Base-by-base conservation (phyloP, 2,888 invertebrate genomes). In the Linyphia triangularis region DNA sequence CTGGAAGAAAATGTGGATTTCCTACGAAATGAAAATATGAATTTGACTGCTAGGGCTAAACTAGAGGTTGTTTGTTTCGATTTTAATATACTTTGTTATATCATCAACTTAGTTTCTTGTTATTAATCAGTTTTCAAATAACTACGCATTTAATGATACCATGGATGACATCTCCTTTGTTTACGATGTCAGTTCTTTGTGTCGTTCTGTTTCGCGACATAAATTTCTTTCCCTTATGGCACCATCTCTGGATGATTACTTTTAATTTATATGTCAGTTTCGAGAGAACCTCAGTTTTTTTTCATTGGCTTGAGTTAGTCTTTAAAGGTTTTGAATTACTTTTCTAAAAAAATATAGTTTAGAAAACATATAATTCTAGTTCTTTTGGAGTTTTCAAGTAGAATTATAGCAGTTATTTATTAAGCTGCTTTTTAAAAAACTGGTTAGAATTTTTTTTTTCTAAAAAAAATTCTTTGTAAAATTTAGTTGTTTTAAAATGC, bases 91-190 rank as follows among this genome's bases (percentile, higher is more conserved):
- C 4, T 57, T 65, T n/a, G 22, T 26, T 43, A 33, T 40, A 19
- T 9, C 22, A 65, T 16, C 24, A 75, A 43, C 40, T 83, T 28
- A 10, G n/a, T 33, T 63, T 28, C 7, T 22, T 22, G 10, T n/a
- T 40, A 19, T 72, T 75, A 33, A 61, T 77, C 19, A 19, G 26
- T 67, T 67, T 79, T 51, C 19, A 26, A 26, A 70, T 69, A 81
- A 79, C 72, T 85, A 79, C 85, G 85, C 85, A 85, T 72, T 78
- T 28, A 78, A 61, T 19, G 43, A 43, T 22, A 43, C 30, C 26
- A 30, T 69, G 72, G n/a, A 79, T 79, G 78, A 85, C 79, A 79
- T 79, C 72, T 65, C 72, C 79, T 85, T 85, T 85, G 85, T 85
- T 61, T 85, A 40, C 65, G 37, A 40, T 72, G 61, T 63, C n/a